phyloP scores from a whole-genome alignment of 2,888 invertebrate genomes.

The Cryptocephalus moraei region DNA sequence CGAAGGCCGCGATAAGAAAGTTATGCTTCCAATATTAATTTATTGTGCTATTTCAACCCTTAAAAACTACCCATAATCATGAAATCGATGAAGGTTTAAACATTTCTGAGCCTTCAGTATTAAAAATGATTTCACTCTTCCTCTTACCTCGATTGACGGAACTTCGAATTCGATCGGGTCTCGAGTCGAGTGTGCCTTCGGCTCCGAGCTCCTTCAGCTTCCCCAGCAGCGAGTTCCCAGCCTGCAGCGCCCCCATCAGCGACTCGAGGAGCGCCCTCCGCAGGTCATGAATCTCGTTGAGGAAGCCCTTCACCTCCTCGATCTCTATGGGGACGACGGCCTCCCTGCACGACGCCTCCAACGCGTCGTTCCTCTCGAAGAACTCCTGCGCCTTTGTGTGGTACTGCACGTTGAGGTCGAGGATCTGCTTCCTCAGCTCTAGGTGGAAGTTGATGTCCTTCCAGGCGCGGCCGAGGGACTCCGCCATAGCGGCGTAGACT shows the following conservation, averaged over 20 bases:
- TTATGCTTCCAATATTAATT: no score
- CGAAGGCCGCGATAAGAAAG: no score
- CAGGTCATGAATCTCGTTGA: conserved; percentile 61
- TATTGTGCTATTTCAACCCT: no score
- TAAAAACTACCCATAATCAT: no score
- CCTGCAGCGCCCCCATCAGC: conserved; percentile 69
- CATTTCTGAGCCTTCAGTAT: no score
- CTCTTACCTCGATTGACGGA: conserved; percentile 38
- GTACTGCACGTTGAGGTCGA: conserved; percentile 70
- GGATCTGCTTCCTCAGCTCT: conserved; percentile 63
- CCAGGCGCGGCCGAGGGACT: conserved; percentile 67
- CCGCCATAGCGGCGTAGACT: conserved; percentile 84
- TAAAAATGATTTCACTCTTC: not conserved
- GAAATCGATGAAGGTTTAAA: no score
- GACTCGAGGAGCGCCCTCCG: conserved; percentile 63
- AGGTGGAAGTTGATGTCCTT: conserved; percentile 70
- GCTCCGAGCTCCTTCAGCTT: conserved; percentile 63
- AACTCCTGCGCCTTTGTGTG: conserved; percentile 63
- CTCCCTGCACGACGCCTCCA: conserved; percentile 60
- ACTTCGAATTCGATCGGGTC: conserved; percentile 48
- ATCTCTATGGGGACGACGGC: conserved; percentile 60
- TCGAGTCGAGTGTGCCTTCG: conserved; percentile 64
- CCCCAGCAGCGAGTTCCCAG: conserved; percentile 66
- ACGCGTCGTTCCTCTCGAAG: conserved; percentile 53
- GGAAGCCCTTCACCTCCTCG: conserved; percentile 56